These are phyloP conservation scores for Mastacembelus armatus DNA, from an alignment of 2,797 vertebrate genomes.

Conservation along the genomic window DNA sequence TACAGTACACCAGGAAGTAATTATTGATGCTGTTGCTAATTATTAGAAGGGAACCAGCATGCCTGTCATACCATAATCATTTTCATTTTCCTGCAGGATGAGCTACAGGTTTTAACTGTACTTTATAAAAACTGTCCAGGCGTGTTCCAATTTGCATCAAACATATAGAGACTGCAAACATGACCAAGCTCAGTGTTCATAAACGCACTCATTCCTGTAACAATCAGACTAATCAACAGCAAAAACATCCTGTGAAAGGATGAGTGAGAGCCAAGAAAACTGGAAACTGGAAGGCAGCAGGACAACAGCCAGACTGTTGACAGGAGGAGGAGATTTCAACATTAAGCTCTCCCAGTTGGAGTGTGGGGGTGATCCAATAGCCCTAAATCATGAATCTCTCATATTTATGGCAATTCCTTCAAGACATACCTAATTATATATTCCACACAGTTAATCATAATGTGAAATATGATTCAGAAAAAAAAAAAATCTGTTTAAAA, in stretches of 20 bases:
- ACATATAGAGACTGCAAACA: constrained; percentile 18
- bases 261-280: constrained; percentile 32
- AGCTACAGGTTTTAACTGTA: not conserved
- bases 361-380: constrained; percentile 4
- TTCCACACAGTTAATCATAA: constrained; percentile 11
- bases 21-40: not conserved
- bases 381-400: constrained; percentile 20
- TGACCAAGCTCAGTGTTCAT: constrained; percentile 22
- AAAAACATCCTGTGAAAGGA: constrained; percentile 43
- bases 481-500: not conserved
- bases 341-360: constrained; percentile 9
- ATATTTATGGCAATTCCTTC: constrained; percentile 13
- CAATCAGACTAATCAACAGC: constrained; percentile 49
- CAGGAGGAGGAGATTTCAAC: constrained; percentile 27
- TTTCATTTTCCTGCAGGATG: constrained; percentile 7
- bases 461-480: constrained; percentile 3
- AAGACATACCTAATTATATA: constrained; percentile 16
- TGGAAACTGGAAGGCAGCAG: constrained; percentile 14
- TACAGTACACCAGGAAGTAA: no score
- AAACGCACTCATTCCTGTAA: constrained; percentile 15
- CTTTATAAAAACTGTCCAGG: constrained; percentile 22
- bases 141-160: constrained; percentile 34
- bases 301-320: constrained; percentile 33
- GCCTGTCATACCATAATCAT: not conserved
- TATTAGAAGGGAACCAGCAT: not conserved